These are phyloP conservation scores for Dryomyza anilis DNA, from an alignment of 2,888 invertebrate genomes.

Conservation along the genomic window DNA sequence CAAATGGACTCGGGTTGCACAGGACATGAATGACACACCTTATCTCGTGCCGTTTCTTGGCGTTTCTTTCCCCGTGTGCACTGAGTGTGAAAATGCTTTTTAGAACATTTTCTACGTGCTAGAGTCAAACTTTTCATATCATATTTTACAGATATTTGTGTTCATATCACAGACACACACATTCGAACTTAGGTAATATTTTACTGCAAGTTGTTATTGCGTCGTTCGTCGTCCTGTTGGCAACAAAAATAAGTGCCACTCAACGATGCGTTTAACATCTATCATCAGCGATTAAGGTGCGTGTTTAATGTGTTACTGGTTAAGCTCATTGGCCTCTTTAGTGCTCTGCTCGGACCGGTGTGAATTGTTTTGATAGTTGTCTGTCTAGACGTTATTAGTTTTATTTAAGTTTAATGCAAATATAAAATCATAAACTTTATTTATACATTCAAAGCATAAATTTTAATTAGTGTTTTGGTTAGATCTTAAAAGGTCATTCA, in stretches of 20 bases:
- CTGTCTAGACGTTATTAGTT: neutral
- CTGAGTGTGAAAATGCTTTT: slow-evolving; percentile 52
- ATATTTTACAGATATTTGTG: neutral
- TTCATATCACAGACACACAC: too few species aligned
- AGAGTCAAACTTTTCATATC: slow-evolving; percentile 17
- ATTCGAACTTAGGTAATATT: too few species aligned
- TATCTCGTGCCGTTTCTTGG: neutral
- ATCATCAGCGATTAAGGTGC: slow-evolving; percentile 37
- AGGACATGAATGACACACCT: neutral
- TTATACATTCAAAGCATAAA: too few species aligned
- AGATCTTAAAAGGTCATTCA: too few species aligned
- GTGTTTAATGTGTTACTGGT: slow-evolving; percentile 10
- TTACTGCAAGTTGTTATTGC: neutral
- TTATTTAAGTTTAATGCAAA: too few species aligned
- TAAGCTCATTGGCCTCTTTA: neutral
- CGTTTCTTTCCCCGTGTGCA: slow-evolving; percentile 23
- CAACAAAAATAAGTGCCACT: slow-evolving; percentile 38
- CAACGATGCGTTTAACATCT: slow-evolving; percentile 34
- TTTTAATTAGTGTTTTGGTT: too few species aligned
- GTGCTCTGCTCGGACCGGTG: neutral
- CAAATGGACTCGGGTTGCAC: neutral
- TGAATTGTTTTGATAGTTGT: neutral
- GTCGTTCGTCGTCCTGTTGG: neutral
- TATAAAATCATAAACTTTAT: too few species aligned
- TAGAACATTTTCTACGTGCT: slow-evolving; percentile 32